These are phyloP conservation scores for Agrochola litura DNA, from an alignment of 2,888 invertebrate genomes.

Conservation along the genomic window DNA sequence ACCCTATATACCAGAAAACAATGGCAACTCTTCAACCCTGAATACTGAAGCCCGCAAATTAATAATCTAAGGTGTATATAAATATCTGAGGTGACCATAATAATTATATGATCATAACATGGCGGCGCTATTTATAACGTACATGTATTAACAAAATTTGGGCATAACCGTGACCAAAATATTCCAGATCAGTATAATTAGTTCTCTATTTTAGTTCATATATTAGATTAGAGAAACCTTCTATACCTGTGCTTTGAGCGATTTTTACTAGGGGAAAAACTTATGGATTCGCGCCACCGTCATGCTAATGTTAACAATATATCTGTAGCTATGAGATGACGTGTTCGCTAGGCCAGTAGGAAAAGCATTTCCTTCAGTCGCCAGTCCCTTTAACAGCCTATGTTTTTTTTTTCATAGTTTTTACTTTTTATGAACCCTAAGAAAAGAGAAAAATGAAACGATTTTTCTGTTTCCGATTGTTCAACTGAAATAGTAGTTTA, in stretches of 20 bases:
- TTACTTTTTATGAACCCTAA: no score
- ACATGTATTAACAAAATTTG: neutral
- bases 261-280: neutral
- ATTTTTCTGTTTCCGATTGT: neutral
- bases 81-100: neutral
- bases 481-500: neutral
- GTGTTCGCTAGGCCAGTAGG: no score
- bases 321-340: neutral
- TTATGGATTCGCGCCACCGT: no score
- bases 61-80: neutral
- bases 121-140: conserved; percentile 1
- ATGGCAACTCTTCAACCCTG: neutral
- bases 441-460: neutral
- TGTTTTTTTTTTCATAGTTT: neutral
- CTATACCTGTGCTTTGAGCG: neutral
- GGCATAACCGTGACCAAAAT: neutral
- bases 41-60: neutral
- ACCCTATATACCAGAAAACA: conserved; percentile 1
- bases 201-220: neutral
- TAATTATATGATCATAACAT: conserved; percentile 4
- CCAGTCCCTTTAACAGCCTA: no score
- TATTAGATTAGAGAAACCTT: neutral
- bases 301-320: no score
- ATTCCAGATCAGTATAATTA: neutral
- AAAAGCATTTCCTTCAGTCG: no score